A percentile compares a stretch with the other conserved stretches of the same genome.
Conservation (phyloP, 1,140 invertebrate species). For the Brachionus calyciflorus region DNA sequence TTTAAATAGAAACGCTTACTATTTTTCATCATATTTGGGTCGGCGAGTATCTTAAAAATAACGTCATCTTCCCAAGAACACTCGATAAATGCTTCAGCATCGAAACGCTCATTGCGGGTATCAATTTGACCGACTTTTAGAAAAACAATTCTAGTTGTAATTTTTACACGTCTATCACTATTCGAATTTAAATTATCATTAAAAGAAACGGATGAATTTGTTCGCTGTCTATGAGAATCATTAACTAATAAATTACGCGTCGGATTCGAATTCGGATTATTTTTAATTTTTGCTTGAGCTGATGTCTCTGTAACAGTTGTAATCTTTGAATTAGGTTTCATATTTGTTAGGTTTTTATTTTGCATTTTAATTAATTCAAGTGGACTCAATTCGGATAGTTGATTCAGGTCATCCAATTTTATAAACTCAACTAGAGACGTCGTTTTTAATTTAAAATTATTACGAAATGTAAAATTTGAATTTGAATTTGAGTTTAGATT, state of each 20-base stretch:
- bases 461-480: not conserved
- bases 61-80: slow-evolving; percentile 47
- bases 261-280: not conserved
- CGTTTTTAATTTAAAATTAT: not conserved
- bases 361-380: not conserved
- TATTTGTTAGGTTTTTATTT: not conserved
- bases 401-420: not conserved
- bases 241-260: too few species aligned
- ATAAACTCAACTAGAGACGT: slow-evolving; percentile 2
- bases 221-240: too few species aligned
- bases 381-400: too few species aligned
- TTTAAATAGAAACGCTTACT: slow-evolving; percentile 1
- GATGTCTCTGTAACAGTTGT: slow-evolving; percentile 1
- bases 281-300: not conserved
- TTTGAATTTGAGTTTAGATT: not conserved
- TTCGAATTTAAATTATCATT: not conserved
- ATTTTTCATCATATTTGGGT: slow-evolving; percentile 40
- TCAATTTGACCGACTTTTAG: slow-evolving; percentile 50
- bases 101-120: slow-evolving; percentile 48
- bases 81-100: slow-evolving; percentile 49
- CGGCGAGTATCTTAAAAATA: slow-evolving; percentile 30
- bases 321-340: not conserved
- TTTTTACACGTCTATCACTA: not conserved
- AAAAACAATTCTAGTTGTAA: slow-evolving; percentile 46
- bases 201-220: not conserved